These are phyloP conservation scores for Drosophila kambysellisi DNA, from an alignment of 2,888 invertebrate genomes.

Conservation along the genomic window DNA sequence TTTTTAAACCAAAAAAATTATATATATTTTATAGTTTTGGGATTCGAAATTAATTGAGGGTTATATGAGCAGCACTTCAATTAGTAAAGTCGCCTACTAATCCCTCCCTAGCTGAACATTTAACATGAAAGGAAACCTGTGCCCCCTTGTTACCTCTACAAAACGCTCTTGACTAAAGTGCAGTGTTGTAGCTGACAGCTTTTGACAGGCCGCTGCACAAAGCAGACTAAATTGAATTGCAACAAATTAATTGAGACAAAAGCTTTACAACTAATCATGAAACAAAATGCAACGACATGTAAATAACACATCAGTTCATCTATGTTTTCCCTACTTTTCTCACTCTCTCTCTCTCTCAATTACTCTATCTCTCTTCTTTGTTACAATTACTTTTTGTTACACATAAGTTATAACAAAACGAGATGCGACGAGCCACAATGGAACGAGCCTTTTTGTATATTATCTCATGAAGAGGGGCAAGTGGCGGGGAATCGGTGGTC, in stretches of 20 bases:
- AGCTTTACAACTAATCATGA: conserved; percentile 60
- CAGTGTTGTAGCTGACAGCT: conserved; percentile 62
- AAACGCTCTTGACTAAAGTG: conserved; percentile 3
- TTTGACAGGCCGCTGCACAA: conserved; percentile 39
- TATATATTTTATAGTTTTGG: not conserved
- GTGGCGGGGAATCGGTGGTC: not conserved
- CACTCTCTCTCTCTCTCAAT: not conserved
- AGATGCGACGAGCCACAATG: conserved; percentile 23
- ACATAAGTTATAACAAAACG: conserved; percentile 39
- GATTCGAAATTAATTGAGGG: not conserved
- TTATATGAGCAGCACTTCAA: not conserved
- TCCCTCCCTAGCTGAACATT: not conserved
- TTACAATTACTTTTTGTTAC: conserved; percentile 31
- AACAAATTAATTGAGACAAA: conserved; percentile 56
- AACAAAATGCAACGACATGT: conserved; percentile 70
- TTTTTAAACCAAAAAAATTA: not conserved
- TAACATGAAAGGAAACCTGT: conserved; percentile 7
- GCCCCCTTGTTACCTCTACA: not conserved
- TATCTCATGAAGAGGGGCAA: conserved; percentile 28
- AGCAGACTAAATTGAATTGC: conserved; percentile 51
- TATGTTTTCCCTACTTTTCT: not conserved
- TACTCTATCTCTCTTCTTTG: conserved; percentile 2
- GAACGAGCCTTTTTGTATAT: conserved; percentile 33
- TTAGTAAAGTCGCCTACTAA: not conserved
- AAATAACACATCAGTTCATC: conserved; percentile 63